These are phyloP conservation scores for Cephalopterus ornatus DNA, from an alignment of 2,113 vertebrate genomes.

Conservation along the genomic window DNA sequence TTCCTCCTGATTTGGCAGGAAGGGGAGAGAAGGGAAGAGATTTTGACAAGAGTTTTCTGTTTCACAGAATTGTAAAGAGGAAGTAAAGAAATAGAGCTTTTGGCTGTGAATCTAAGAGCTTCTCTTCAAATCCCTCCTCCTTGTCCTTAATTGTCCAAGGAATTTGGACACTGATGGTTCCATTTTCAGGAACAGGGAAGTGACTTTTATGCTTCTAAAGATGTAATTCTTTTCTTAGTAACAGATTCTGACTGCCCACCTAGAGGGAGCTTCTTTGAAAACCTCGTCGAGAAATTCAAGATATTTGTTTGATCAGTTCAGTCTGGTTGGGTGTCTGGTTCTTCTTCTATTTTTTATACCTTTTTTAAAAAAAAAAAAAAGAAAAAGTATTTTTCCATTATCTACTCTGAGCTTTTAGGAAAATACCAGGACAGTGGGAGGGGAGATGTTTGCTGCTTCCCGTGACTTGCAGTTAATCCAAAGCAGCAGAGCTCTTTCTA, in stretches of 20 bases:
- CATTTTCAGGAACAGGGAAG: neutral
- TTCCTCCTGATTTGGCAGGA: neutral
- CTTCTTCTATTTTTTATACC: neutral
- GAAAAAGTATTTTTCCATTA: neutral
- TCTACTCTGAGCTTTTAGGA: neutral
- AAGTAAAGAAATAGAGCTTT: neutral
- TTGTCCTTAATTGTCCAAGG: neutral
- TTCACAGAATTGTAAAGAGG: neutral
- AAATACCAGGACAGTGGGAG: neutral
- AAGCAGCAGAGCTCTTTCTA: constrained; percentile 21
- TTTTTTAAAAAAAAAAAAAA: too few relatives aligned
- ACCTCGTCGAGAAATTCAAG: neutral
- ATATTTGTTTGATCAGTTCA: neutral
- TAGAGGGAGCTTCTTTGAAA: neutral
- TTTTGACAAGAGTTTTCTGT: neutral
- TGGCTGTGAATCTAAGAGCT: neutral
- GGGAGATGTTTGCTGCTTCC: neutral
- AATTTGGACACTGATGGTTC: neutral
- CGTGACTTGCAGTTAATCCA: constrained; percentile 12
- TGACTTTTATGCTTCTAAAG: neutral
- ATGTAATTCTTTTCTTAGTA: neutral
- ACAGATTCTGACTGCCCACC: neutral
- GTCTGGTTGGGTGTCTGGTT: neutral
- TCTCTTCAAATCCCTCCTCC: neutral
- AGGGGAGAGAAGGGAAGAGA: neutral